phyloP scores from a whole-genome alignment of 2,888 invertebrate genomes.

The Unio pictorum region DNA sequence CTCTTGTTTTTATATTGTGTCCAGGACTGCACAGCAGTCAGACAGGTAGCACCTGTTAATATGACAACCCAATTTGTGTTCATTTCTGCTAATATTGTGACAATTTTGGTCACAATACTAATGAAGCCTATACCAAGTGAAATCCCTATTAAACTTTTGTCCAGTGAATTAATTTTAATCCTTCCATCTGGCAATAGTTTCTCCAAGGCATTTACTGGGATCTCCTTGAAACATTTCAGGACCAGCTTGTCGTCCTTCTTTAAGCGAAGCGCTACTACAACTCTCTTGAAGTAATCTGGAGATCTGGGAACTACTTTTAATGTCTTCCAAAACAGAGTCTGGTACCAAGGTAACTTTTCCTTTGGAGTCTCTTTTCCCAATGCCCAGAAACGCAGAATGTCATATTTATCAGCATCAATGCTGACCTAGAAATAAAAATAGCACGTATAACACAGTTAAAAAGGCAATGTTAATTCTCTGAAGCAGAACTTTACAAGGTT shows the following conservation, averaged over 20 bases:
- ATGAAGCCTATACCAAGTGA: constrained; percentile 44
- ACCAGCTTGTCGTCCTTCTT: constrained; percentile 68
- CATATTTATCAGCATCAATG: constrained; percentile 64
- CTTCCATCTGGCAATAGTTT: constrained; percentile 67
- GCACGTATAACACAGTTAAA: too few relatives aligned
- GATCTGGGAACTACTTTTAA: constrained; percentile 35
- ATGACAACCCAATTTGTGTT: constrained; percentile 58
- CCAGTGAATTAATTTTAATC: constrained; percentile 56
- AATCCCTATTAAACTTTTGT: constrained; percentile 54
- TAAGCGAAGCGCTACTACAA: constrained; percentile 66
- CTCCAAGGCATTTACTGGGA: constrained; percentile 63
- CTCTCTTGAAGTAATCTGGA: constrained; percentile 65
- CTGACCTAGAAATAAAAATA: constrained; percentile 55
- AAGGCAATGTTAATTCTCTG: too few relatives aligned
- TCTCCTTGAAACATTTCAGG: constrained; percentile 69
- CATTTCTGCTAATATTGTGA: constrained; percentile 53
- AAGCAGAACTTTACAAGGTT: too few relatives aligned
- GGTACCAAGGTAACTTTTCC: constrained; percentile 38
- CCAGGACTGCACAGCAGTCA: constrained; percentile 50
- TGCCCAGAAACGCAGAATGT: constrained; percentile 68
- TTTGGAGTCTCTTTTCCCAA: constrained; percentile 60
- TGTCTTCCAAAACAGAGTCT: constrained; percentile 27
- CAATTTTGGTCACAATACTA: constrained; percentile 61
- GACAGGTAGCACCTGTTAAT: constrained; percentile 51
- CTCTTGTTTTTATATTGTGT: constrained; percentile 60